These are phyloP conservation scores for Momotus momota DNA, from an alignment of 2,797 vertebrate genomes.

Conservation along the genomic window DNA sequence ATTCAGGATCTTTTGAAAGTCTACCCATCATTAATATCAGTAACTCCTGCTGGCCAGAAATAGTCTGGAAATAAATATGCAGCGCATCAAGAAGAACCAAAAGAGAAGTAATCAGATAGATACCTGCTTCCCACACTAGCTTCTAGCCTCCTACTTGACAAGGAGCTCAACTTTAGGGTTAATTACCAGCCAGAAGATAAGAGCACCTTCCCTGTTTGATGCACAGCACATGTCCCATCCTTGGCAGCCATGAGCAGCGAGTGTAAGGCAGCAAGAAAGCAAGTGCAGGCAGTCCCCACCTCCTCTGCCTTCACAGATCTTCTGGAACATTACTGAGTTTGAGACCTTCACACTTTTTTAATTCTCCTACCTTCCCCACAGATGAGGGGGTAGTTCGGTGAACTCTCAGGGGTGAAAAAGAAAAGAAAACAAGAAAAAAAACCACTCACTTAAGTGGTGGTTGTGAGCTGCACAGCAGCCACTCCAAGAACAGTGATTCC, in stretches of 20 bases:
- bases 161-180: background rate
- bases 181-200: background rate
- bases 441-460: background rate
- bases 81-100: background rate
- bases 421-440: too few species aligned
- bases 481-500: background rate
- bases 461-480: background rate
- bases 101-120: background rate
- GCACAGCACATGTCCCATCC: background rate
- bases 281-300: background rate
- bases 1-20: background rate
- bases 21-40: background rate
- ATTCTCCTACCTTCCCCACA: background rate
- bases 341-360: rapidly evolving
- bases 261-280: background rate
- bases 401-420: rapidly evolving
- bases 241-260: background rate
- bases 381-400: background rate
- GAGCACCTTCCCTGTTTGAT: background rate
- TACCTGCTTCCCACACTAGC: background rate
- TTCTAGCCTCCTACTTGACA: background rate
- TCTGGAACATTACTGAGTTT: background rate
- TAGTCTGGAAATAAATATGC: background rate
- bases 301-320: background rate
- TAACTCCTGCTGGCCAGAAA: background rate